A percentile compares a stretch with the other conserved stretches of the same genome.
phyloP scores from a whole-genome alignment of 2,888 invertebrate genomes.

The Melieria picta region DNA sequence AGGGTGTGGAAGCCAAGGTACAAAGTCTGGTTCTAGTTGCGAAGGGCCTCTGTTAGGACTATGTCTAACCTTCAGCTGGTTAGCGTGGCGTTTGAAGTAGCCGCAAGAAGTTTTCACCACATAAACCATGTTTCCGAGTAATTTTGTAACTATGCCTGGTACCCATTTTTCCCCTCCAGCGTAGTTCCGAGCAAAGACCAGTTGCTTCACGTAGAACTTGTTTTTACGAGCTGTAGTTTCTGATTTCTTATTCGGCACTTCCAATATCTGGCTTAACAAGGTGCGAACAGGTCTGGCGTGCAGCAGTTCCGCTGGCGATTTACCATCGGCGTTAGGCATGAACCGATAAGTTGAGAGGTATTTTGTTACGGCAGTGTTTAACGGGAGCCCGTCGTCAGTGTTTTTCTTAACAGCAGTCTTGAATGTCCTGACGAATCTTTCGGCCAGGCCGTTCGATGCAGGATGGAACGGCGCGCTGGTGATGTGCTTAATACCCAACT shows the following conservation, averaged over 20 bases:
- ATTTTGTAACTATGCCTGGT: not conserved
- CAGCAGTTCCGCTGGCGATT: constrained; percentile 34
- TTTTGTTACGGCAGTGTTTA: constrained; percentile 23
- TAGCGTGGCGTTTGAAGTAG: not conserved
- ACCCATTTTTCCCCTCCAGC: constrained; percentile 27
- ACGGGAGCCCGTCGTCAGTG: constrained; percentile 22
- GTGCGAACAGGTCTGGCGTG: constrained; percentile 32
- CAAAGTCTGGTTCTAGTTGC: not conserved
- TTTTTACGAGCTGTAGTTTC: not conserved
- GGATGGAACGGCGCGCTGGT: constrained; percentile 46
- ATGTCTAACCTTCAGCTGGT: not conserved
- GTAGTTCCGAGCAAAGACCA: constrained; percentile 17
- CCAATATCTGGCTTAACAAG: constrained; percentile 14
- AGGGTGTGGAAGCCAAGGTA: not conserved
- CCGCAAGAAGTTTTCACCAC: not conserved
- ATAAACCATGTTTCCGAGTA: not conserved
- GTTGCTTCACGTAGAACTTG: constrained; percentile 12
- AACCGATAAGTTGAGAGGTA: constrained; percentile 34
- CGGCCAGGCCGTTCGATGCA: constrained; percentile 33
- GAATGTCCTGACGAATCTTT: constrained; percentile 29
- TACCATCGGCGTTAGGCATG: constrained; percentile 32
- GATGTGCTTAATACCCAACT: constrained; percentile 45
- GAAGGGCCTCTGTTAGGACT: not conserved
- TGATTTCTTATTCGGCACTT: not conserved
- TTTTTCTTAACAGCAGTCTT: constrained; percentile 31